Evolutionary conservation across 2,113 vertebrate genomes (phyloP), one percentile per base, ranked within the genome.

Genomic region (Anguilla japonica): DNA sequence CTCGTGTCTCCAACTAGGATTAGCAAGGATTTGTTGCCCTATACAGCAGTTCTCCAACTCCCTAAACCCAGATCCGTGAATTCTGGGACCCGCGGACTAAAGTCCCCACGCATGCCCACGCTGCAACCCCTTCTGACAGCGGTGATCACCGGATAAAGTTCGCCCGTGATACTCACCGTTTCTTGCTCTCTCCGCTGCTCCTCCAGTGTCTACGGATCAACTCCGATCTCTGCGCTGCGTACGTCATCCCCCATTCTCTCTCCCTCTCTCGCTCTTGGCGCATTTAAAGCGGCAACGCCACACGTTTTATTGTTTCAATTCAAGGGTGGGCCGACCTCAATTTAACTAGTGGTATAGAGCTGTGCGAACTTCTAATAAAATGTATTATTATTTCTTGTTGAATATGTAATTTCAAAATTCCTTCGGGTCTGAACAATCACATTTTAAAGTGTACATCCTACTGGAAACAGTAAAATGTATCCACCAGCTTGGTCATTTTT

Each of bases 271-370:
- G 84, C 91, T 87, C 91, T 91, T 91, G 84, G 91, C 91, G 90
- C 91, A 93, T 91, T 94, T 95, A 93, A 95, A 95, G 93, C 93
- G 93, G 91, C 93, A 94, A 84, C 89, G 91, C 89, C 92, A 92
- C 90, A 88, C 5, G 80, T 86, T 83, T 89, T 43, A 81, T 60
- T 85, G 82, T 22, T 87, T 85, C 79, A 34, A 34, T 34, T 34
- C 86, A 41, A 81, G 15, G 83, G 5, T 80, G 90, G 91, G 87
- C 71, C 79, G 89, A 83, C 88, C 89, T 89, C 84, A 86, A 89
- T 14, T 53, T 9, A 14, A 53, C 13, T 53, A 11, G 50, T 11
- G 7, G 50, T 53, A 53, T 2, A 53, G 50, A 53, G 50, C 50
- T 53, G 1, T 13, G 50, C 50, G 11, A 6, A 53, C 50, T 53